phyloP scores from a whole-genome alignment of 2,888 invertebrate genomes.

The Agonopterix alstromeriana region DNA sequence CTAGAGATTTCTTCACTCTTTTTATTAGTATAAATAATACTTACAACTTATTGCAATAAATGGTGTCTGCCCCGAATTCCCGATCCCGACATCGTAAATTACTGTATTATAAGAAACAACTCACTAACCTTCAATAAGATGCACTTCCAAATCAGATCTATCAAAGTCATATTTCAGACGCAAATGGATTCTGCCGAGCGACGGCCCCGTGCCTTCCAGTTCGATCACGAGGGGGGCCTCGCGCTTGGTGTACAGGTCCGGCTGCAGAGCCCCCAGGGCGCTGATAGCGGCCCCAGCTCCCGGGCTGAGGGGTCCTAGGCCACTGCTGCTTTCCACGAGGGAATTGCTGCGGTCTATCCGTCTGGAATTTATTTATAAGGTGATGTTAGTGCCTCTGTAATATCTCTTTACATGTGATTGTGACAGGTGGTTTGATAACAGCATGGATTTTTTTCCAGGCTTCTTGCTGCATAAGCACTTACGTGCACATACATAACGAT shows the following conservation, averaged over 20 bases:
- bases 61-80: too few species aligned
- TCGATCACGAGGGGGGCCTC: slow-evolving; percentile 87
- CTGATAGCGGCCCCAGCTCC: slow-evolving; percentile 58
- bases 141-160: slow-evolving; percentile 92
- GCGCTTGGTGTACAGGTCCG: slow-evolving; percentile 89
- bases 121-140: slow-evolving; percentile 93
- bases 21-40: too few species aligned
- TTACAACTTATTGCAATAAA: too few species aligned
- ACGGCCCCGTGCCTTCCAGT: slow-evolving; percentile 78
- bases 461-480: too few species aligned
- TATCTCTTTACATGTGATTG: too few species aligned
- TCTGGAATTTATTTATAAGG: slow-evolving; percentile 23
- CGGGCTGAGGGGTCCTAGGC: slow-evolving; percentile 58
- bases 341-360: slow-evolving; percentile 75
- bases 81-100: too few species aligned
- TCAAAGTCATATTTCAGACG: slow-evolving; percentile 93
- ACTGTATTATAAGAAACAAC: not conserved
- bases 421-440: too few species aligned
- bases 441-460: too few species aligned
- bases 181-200: slow-evolving; percentile 88
- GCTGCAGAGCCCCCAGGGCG: slow-evolving; percentile 87
- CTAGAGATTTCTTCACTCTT: too few species aligned
- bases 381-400: too few species aligned
- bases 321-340: slow-evolving; percentile 65
- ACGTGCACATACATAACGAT: too few species aligned